Evolutionary conservation across 2,113 vertebrate species (phyloP).

Genomic region (Cyphomyrus plagiostoma): DNA sequence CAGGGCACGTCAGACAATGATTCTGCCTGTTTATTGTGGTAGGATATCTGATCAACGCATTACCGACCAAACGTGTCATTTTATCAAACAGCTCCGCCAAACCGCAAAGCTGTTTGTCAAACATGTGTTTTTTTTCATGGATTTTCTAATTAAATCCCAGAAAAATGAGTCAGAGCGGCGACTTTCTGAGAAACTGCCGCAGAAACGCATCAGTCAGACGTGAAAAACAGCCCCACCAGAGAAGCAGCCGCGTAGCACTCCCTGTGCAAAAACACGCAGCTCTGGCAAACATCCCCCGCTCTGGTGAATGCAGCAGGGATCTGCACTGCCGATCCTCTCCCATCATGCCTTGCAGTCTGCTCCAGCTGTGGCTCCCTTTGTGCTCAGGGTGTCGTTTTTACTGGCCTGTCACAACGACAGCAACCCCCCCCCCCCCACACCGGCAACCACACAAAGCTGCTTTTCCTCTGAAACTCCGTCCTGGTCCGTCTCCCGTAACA

Average conservation of each 20-base stretch:
- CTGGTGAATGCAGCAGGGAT: background rate
- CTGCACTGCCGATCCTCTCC: background rate
- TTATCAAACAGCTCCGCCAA: background rate
- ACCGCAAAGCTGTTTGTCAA: background rate
- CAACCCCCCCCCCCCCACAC: background rate
- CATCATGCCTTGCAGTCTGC: background rate
- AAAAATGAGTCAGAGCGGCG: background rate
- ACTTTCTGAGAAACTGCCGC: background rate
- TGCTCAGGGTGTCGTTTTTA: background rate
- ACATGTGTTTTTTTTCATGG: background rate
- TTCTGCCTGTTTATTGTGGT: background rate
- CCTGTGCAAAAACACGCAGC: background rate
- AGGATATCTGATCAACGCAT: background rate
- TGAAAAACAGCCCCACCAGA: background rate
- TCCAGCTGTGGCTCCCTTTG: background rate
- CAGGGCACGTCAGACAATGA: background rate
- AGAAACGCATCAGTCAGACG: background rate
- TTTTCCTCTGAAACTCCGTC: background rate
- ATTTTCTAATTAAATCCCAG: conserved; percentile 11
- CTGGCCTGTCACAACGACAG: background rate
- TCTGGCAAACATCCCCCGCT: background rate
- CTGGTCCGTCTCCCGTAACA: background rate
- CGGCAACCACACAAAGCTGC: background rate
- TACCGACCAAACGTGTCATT: background rate
- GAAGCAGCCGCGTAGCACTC: background rate